phyloP scores from a whole-genome alignment of 37 sponge, comb jelly and placozoan genomes.

The Oscarella lobularis region DNA sequence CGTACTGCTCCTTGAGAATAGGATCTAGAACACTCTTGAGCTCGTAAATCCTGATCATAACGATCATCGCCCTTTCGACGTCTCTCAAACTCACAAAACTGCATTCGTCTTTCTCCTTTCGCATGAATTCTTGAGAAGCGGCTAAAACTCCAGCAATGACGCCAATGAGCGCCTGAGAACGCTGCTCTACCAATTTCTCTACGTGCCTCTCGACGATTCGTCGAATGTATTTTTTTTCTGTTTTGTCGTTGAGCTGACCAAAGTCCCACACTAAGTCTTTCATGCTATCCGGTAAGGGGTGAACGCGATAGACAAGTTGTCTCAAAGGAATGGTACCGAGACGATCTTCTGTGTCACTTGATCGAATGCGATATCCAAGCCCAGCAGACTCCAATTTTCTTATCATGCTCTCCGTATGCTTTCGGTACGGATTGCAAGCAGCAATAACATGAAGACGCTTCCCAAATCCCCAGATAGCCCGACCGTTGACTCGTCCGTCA shows the following conservation, averaged over 20 bases:
- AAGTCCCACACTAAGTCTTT: conserved; percentile 19
- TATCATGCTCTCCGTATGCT: conserved; percentile 19
- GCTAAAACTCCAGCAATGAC: neutral
- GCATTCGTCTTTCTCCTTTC: conserved; percentile 46
- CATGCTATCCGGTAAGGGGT: conserved; percentile 57
- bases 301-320: conserved; percentile 84
- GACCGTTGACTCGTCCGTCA: conserved; percentile 26
- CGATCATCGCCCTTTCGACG: conserved; percentile 70
- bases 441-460: conserved; percentile 39
- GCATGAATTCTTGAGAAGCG: neutral
- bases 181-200: neutral
- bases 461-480: conserved; percentile 1
- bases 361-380: conserved; percentile 13
- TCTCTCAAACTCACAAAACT: conserved; percentile 76
- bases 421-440: conserved; percentile 29
- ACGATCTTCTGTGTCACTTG: conserved; percentile 11
- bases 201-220: neutral
- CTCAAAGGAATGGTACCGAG: conserved; percentile 70
- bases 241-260: conserved; percentile 12
- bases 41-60: conserved; percentile 40
- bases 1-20: neutral
- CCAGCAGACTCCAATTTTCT: conserved; percentile 14
- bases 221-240: conserved; percentile 3
- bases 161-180: neutral
- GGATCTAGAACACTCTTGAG: neutral